phyloP scores from a whole-genome alignment of 1,140 invertebrate genomes.

The Neomicropteryx cornuta region DNA sequence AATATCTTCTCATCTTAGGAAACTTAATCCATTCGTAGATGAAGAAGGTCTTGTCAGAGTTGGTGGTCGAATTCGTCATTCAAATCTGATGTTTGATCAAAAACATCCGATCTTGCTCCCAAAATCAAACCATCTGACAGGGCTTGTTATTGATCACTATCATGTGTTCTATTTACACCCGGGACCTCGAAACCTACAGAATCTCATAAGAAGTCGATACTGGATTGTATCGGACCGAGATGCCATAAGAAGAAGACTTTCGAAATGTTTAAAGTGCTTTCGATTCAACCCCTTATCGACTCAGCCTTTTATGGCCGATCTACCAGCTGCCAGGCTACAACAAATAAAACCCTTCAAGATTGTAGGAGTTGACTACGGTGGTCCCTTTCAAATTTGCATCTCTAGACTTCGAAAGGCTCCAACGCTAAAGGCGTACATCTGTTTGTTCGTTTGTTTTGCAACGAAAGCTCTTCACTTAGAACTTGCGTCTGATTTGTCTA shows the following conservation, averaged over 20 bases:
- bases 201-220: neutral
- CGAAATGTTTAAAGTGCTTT: neutral
- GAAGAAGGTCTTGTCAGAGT: constrained; percentile 15
- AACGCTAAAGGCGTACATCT: constrained; percentile 28
- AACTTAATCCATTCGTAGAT: constrained; percentile 16
- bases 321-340: neutral
- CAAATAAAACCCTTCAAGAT: neutral
- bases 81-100: neutral
- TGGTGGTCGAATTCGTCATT: constrained; percentile 12
- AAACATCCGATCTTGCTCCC: neutral
- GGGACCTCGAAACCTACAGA: neutral
- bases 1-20: no score
- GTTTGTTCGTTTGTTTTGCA: constrained; percentile 22
- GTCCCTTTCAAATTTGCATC: constrained; percentile 5
- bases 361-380: constrained; percentile 4
- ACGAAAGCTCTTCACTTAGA: constrained; percentile 23
- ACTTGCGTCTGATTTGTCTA: constrained; percentile 5
- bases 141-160: neutral
- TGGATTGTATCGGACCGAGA: neutral
- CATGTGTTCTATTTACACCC: neutral
- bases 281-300: neutral
- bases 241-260: neutral
- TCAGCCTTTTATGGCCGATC: constrained; percentile 4
- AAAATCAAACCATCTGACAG: neutral
- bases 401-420: no score